phyloP scores from a whole-genome alignment of 2,113 vertebrate species.

The Mustela nigripes region DNA sequence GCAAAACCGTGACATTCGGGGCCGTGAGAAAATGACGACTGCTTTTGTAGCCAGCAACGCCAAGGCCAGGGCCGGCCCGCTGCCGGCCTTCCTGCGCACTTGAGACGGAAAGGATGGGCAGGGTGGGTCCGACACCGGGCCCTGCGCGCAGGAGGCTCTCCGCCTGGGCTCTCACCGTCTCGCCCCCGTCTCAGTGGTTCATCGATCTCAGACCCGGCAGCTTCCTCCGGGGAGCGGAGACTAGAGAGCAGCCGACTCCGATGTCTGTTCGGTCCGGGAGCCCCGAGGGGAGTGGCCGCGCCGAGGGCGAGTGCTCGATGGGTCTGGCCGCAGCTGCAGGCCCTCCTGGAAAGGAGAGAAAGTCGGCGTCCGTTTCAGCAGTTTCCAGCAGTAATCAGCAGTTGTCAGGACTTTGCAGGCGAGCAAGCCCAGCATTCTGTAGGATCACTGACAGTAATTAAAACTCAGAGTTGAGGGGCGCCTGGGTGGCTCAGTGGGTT shows the following conservation, averaged over 20 bases:
- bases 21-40: not conserved
- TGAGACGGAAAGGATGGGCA: not conserved
- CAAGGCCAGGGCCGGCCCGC: not conserved
- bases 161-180: not conserved
- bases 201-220: conserved; percentile 38
- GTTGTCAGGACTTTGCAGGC: not conserved
- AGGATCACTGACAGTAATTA: not conserved
- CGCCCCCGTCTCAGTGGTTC: not conserved
- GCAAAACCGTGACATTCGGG: not conserved
- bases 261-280: not conserved
- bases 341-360: not conserved
- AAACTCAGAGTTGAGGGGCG: not conserved
- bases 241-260: not conserved
- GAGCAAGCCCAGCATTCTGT: not conserved
- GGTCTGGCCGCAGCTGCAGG: rapidly evolving
- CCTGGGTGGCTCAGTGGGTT: too few species aligned
- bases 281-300: rapidly evolving
- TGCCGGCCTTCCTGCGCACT: not conserved
- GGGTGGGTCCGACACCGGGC: conserved; percentile 13
- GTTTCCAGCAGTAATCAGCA: not conserved
- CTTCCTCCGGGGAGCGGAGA: not conserved
- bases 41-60: not conserved
- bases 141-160: conserved; percentile 25
- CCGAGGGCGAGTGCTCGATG: rapidly evolving
- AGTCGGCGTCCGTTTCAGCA: not conserved